Base-by-base conservation (phyloP, 2,888 invertebrate species). In the Athalia circularis region DNA sequence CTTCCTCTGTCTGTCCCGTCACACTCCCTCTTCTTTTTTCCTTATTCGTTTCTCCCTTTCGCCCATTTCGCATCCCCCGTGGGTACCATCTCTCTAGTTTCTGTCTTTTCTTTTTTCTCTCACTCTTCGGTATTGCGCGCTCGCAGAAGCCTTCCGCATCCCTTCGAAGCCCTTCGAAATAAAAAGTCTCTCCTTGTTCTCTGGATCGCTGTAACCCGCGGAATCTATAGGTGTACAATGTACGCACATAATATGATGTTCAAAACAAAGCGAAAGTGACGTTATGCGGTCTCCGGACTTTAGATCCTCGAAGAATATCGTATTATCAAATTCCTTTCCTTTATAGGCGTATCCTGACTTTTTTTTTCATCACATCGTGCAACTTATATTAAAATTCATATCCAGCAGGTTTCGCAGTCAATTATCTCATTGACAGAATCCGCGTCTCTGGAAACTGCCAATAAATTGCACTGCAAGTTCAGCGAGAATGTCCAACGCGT, bases 291-390 rank as follows among this genome's bases (percentile, higher is more conserved):
- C 84, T 86, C 84, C 85, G 85, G 85, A 81, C 82, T 83, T 80
- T 80, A 80, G 81, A 79, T 81, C 85, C 82, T 86, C 84, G 85
- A 86, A 85, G 83, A 83, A 84, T 86, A 80, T 84, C 84, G 9
- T 54, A 4, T 4, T n/a, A 54, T n/a, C 9, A n/a, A 4, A 11
- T 9, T 54, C n/a, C n/a, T 54, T 9, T 6, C 6, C 7, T 9
- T n/a, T 54, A n/a, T 6, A 11, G 54, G 54, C n/a, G 9, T 54
- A 54, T 54, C n/a, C 54, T 54, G 11, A 54, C n/a, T 7, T 54
- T 54, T 6, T 54, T 11, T 1, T 11, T 7, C 7, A 9, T 11
- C 9, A 7, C 8, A 52, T 11, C 52, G 11, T 52, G 8, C 52
- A 52, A 1, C 52, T 52, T 29, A 29, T 29, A 29, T 29, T 29